Evolutionary conservation across 2,797 vertebrate genomes (phyloP), one percentile per base, ranked within the genome.

Genomic region (Atherinosoma microstoma): DNA sequence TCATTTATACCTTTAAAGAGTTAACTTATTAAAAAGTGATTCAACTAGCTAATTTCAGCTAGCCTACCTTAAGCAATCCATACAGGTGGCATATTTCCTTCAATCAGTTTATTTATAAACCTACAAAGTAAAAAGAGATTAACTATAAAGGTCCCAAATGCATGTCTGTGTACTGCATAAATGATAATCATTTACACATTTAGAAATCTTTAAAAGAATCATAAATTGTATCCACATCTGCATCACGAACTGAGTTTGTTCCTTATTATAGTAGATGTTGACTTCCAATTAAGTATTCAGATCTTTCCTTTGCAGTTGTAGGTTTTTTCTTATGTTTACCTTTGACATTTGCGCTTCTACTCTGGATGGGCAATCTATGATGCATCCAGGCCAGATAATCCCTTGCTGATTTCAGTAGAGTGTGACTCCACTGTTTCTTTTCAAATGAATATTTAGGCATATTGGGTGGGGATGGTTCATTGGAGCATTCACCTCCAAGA

Each of bases 401-500:
- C 22, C 2, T 3, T 0, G 88, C 80, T 0, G 6, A 36, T 15
- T 76, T 18, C 58, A 95, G 0, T 22, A 94, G 71, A 3, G 85
- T 79, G 57, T 70, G 65, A 58, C 80, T 78, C 93, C 93, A 95
- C 77, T 83, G 83, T 73, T 93, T 94, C 64, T 40, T 87, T 0
- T 64, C 6, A 75, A 91, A 92, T 0, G 0, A 0, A 0, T 36
- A 0, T 1, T 0, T 2, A 2, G 77, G 75, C 1, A 72, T 49
- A 0, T 0, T 0, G 1, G 82, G 77, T 2, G 53, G 70, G 0
- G 3, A 0, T 0, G 70, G 81, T 1, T 58, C 2, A 0, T 16
- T 0, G 10, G 72, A 29, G 67, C 92, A 91, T 0, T 61, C 18
- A 3, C 57, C 74, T 20, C 38, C 42, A 1, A 89, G 3, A 3